A percentile compares a stretch with the other conserved stretches of the same genome.
phyloP scores from a whole-genome alignment of 2,888 invertebrate species.

The Pemphredon lugubris region DNA sequence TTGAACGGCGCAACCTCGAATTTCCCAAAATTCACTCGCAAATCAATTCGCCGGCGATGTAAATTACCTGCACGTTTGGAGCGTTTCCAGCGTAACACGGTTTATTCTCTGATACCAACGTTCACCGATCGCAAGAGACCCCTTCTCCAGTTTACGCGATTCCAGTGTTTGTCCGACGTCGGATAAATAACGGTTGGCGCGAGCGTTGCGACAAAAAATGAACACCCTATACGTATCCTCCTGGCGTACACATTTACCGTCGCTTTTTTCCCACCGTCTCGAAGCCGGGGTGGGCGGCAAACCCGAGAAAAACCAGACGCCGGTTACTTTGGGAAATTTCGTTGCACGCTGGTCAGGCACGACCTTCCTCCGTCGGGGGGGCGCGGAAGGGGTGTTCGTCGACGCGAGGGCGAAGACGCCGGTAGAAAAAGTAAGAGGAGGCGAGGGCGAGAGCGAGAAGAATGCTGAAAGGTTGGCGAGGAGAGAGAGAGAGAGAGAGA shows the following conservation, averaged over 20 bases:
- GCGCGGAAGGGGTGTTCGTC: too few species aligned
- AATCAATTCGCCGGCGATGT: too few species aligned
- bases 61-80: too few species aligned
- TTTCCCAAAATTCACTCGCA: too few species aligned
- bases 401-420: conserved; percentile 31
- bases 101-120: too few species aligned
- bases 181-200: background rate
- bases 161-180: too few species aligned
- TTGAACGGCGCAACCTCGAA: too few species aligned
- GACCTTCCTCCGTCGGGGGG: conserved; percentile 64
- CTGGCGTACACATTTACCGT: too few species aligned
- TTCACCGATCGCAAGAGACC: too few species aligned
- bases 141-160: too few species aligned
- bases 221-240: too few species aligned
- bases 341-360: conserved; percentile 66
- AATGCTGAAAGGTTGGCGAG: conserved; percentile 18
- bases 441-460: conserved; percentile 5
- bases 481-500: conserved; percentile 21
- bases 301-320: conserved; percentile 34
- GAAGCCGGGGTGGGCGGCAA: background rate
- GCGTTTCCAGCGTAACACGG: too few species aligned
- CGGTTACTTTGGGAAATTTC: conserved; percentile 52
- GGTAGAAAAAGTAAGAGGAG: conserved; percentile 2
- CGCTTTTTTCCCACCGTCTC: background rate
- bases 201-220: background rate